Conservation (phyloP, 2,113 vertebrate genomes). For the Sceloporus tristichus region DNA sequence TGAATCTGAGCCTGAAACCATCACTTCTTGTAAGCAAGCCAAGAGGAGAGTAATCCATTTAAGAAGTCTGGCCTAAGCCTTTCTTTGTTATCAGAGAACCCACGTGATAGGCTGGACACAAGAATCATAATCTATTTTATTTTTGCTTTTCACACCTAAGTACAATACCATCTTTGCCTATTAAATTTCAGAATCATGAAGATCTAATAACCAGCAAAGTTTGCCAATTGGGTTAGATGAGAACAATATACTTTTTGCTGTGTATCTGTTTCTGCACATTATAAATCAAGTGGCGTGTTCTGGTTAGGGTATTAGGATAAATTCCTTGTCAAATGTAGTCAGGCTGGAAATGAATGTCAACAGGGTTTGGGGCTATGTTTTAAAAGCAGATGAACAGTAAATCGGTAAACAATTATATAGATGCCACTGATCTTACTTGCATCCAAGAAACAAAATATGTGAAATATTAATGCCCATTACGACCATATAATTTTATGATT, state of each 20-base stretch:
- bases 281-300: neutral
- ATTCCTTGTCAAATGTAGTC: neutral
- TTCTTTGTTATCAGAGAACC: neutral
- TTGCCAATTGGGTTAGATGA: no score
- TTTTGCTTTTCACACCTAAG: constrained; percentile 5
- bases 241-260: neutral
- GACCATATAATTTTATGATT: no score
- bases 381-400: no score
- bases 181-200: neutral
- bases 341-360: no score
- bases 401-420: no score
- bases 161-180: neutral
- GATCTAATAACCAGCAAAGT: neutral
- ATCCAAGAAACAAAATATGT: no score
- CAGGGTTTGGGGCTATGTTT: no score
- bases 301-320: neutral
- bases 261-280: neutral
- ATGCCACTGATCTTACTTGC: no score
- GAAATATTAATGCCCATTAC: no score
- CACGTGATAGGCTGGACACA: neutral
- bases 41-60: neutral
- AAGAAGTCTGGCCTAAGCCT: neutral
- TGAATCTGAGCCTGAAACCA: neutral
- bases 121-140: neutral
- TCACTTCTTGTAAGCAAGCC: neutral